Evolutionary conservation across 2,797 vertebrate species (phyloP).

Genomic region (Cottoperca gobio): DNA sequence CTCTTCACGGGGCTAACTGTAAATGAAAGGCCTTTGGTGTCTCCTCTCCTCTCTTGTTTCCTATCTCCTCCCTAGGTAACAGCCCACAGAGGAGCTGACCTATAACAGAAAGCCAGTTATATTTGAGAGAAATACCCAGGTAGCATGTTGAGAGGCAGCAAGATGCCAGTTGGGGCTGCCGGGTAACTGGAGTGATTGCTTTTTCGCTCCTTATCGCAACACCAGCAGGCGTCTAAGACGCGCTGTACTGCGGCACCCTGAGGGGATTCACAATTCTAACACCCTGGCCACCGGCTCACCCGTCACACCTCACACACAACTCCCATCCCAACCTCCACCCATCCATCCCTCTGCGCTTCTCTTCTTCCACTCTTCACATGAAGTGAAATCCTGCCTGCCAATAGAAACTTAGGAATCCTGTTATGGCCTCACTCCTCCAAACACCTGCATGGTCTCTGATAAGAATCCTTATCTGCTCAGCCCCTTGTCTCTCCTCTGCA

Average conservation of each 20-base stretch:
- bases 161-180: constrained; percentile 49
- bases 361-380: constrained; percentile 39
- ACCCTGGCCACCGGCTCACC: constrained; percentile 32
- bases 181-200: constrained; percentile 68
- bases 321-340: constrained; percentile 15
- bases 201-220: constrained; percentile 74
- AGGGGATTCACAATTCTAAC: constrained; percentile 69
- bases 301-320: constrained; percentile 13
- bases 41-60: neutral
- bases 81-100: constrained; percentile 42
- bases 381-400: constrained; percentile 50
- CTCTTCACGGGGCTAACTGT: too few relatives aligned
- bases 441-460: constrained; percentile 77
- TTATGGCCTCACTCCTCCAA: constrained; percentile 64
- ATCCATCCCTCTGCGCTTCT: constrained; percentile 5
- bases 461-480: constrained; percentile 72
- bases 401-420: constrained; percentile 61
- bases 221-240: constrained; percentile 71
- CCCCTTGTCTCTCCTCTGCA: constrained; percentile 50
- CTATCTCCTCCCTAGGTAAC: constrained; percentile 1
- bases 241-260: constrained; percentile 40
- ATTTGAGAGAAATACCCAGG: constrained; percentile 48
- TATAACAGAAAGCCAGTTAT: constrained; percentile 47
- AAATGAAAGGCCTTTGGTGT: constrained; percentile 1
- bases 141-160: constrained; percentile 49